Evolutionary conservation across 2,113 vertebrate genomes (phyloP).

Genomic region (Mirza zaza): DNA sequence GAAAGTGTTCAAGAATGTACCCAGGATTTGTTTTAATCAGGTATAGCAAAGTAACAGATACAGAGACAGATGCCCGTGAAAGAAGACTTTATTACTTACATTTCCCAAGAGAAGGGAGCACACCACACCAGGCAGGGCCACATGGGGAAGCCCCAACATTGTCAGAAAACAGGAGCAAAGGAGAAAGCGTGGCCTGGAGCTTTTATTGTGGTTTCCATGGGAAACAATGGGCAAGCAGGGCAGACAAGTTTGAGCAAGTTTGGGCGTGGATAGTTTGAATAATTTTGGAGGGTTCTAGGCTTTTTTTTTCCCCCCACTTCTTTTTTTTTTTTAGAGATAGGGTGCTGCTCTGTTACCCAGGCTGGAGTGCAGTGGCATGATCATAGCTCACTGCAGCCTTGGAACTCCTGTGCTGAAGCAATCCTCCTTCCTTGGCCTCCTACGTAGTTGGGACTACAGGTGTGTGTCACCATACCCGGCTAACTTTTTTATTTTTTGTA

Average conservation of each 20-base stretch:
- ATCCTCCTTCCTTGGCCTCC: background rate
- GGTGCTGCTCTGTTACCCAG: no score
- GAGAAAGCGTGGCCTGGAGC: background rate
- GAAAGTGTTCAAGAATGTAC: background rate
- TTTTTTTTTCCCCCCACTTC: background rate
- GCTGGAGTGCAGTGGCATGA: no score
- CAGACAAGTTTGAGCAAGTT: background rate
- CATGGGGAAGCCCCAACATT: fast-evolving
- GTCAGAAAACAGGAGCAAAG: background rate
- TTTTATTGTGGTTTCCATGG: background rate
- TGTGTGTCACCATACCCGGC: background rate
- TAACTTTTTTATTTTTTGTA: background rate
- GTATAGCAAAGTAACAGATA: background rate
- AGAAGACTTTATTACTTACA: background rate
- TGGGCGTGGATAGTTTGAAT: background rate
- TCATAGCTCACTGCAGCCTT: no score
- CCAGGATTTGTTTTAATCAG: background rate
- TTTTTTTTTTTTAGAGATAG: no score
- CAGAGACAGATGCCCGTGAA: background rate
- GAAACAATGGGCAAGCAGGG: background rate
- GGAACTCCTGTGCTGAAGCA: background rate
- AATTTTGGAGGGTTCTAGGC: background rate
- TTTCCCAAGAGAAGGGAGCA: background rate
- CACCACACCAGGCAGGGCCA: background rate
- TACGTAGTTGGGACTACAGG: background rate